Conservation (phyloP, 2,797 vertebrate genomes). For the Serranus cabrilla region DNA sequence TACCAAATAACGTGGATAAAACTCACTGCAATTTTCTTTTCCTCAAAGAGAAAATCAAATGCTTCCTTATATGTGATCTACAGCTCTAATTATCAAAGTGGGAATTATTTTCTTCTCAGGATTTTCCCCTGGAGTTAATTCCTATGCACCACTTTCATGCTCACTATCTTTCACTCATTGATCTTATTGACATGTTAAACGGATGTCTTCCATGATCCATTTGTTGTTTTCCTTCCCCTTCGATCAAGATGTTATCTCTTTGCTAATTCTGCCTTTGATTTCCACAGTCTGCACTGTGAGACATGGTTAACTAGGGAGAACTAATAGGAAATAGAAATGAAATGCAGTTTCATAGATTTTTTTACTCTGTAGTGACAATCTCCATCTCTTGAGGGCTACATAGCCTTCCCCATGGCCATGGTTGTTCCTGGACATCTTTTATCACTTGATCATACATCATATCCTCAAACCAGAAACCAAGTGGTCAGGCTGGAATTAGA, state of each 20-base stretch:
- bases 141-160: conserved; percentile 58
- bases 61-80: conserved; percentile 29
- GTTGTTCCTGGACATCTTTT: conserved; percentile 32
- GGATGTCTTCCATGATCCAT: conserved; percentile 66
- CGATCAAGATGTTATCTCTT: conserved; percentile 65
- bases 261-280: conserved; percentile 74
- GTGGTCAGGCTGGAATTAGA: conserved; percentile 29
- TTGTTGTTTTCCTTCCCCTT: conserved; percentile 68
- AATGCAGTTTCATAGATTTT: conserved; percentile 5
- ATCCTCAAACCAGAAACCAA: conserved; percentile 47
- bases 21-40: conserved; percentile 13
- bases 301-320: conserved; percentile 34
- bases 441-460: conserved; percentile 54
- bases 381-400: conserved; percentile 9
- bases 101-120: conserved; percentile 34
- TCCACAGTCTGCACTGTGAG: conserved; percentile 31
- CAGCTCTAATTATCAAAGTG: conserved; percentile 52
- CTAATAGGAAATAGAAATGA: conserved; percentile 16
- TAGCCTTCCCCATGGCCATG: conserved; percentile 24
- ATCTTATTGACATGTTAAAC: conserved; percentile 73
- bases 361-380: conserved; percentile 4
- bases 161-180: conserved; percentile 62
- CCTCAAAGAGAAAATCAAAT: conserved; percentile 32
- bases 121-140: conserved; percentile 49
- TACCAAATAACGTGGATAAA: neutral